Conservation (phyloP, 2,888 invertebrate genomes). For the Drosophila vallismaia region DNA sequence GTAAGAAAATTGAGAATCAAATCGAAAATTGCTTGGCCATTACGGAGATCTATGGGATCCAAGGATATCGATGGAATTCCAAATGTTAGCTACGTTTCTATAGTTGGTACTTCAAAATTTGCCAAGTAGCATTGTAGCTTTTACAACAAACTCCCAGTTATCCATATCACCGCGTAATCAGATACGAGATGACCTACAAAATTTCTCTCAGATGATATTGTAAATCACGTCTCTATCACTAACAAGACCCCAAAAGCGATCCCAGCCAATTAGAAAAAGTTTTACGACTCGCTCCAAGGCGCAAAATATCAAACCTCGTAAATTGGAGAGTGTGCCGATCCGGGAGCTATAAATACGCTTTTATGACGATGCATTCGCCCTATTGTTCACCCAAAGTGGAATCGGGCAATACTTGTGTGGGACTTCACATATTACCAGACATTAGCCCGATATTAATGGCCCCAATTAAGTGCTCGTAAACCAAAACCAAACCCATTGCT, state of each 20-base stretch:
- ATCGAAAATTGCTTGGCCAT: slow-evolving; percentile 13
- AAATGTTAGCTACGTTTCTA: no score
- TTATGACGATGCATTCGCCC: slow-evolving; percentile 29
- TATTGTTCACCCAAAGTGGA: neutral
- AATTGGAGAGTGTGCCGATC: slow-evolving; percentile 35
- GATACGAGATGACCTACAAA: slow-evolving; percentile 1
- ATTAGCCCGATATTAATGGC: slow-evolving; percentile 63
- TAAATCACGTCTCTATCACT: slow-evolving; percentile 3
- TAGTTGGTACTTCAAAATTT: no score
- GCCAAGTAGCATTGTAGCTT: no score
- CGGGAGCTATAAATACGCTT: slow-evolving; percentile 43
- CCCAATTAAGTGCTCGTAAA: slow-evolving; percentile 68
- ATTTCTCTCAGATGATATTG: neutral
- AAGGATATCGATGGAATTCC: neutral
- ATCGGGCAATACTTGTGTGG: slow-evolving; percentile 38
- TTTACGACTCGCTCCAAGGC: slow-evolving; percentile 33
- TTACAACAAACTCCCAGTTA: neutral
- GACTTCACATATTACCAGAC: slow-evolving; percentile 48
- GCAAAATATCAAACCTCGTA: slow-evolving; percentile 45
- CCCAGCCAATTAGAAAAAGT: slow-evolving; percentile 20
- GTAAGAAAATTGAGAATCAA: slow-evolving; percentile 13
- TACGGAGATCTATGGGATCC: neutral
- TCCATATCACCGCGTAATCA: neutral
- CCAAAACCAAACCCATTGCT: slow-evolving; percentile 20
- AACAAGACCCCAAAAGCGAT: slow-evolving; percentile 4